A percentile compares a stretch with the other conserved stretches of the same genome.
phyloP scores from a whole-genome alignment of 23 tunicate species.

The Ciona savignyi region DNA sequence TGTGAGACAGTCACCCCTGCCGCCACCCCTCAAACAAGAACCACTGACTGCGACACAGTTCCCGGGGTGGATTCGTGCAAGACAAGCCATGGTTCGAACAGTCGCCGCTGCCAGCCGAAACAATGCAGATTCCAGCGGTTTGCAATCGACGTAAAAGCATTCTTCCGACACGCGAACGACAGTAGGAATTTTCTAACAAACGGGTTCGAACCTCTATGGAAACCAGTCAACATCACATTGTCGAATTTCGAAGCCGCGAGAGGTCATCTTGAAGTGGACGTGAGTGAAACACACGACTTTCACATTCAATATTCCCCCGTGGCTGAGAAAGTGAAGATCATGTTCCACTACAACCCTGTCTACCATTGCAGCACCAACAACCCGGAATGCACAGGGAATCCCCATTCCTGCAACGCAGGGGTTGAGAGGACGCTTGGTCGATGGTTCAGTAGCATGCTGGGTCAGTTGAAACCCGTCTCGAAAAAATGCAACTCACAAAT shows the following conservation, averaged over 20 bases:
- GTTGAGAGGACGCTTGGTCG: conserved; percentile 15
- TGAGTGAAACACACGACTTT: conserved; percentile 34
- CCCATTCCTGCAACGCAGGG: conserved; percentile 38
- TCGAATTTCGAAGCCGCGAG: conserved; percentile 9
- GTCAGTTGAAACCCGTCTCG: conserved; percentile 2
- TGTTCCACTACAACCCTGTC: conserved; percentile 43
- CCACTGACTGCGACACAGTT: conserved; percentile 20
- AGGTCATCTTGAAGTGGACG: conserved; percentile 36
- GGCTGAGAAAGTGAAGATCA: conserved; percentile 72
- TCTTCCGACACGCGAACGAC: conserved; percentile 77
- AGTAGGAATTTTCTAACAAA: conserved; percentile 37
- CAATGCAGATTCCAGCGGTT: conserved; percentile 42
- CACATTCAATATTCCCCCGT: conserved; percentile 49
- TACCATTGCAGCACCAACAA: conserved; percentile 25
- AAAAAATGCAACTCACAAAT: conserved; percentile 16
- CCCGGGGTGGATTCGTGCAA: conserved; percentile 43
- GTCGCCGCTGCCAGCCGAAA: conserved; percentile 36
- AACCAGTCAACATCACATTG: conserved; percentile 32
- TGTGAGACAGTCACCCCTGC: conserved; percentile 27
- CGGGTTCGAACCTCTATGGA: conserved; percentile 33
- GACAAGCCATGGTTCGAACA: not conserved
- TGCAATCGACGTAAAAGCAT: conserved; percentile 70
- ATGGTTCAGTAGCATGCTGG: conserved; percentile 35
- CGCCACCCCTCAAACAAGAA: not conserved
- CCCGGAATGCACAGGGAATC: conserved; percentile 15